phyloP scores from a whole-genome alignment of 2,888 invertebrate genomes.

The Leucozona laternaria region DNA sequence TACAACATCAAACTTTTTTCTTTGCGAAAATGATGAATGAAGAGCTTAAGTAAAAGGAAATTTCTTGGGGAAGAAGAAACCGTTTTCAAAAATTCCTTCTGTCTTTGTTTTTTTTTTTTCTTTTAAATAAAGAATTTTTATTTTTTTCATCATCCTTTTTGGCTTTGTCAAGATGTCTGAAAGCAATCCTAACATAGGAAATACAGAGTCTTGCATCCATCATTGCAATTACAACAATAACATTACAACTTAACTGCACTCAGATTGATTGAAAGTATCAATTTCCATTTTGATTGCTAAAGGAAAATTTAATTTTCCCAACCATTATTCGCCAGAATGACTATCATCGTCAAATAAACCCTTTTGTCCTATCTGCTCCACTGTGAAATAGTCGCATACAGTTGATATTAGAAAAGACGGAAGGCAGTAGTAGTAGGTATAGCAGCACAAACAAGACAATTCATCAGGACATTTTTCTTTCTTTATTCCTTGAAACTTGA shows the following conservation, averaged over 20 bases:
- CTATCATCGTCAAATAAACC: constrained; percentile 32
- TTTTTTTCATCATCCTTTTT: not conserved
- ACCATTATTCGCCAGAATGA: constrained; percentile 68
- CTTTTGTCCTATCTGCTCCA: not conserved
- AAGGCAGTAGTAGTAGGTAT: not conserved
- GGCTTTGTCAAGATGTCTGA: not conserved
- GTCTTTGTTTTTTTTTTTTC: not conserved
- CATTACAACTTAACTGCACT: constrained; percentile 44
- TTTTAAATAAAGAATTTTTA: not conserved
- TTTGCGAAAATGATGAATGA: constrained; percentile 49
- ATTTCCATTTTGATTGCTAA: constrained; percentile 71
- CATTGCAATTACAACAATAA: not conserved
- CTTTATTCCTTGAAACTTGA: constrained; percentile 34
- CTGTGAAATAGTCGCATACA: constrained; percentile 6
- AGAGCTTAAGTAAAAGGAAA: not conserved
- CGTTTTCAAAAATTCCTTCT: not conserved
- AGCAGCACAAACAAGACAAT: not conserved
- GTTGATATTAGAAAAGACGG: constrained; percentile 8
- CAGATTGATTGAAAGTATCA: constrained; percentile 66
- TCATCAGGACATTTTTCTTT: constrained; percentile 34
- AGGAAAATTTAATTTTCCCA: constrained; percentile 65
- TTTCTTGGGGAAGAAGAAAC: not conserved
- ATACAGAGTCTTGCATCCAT: not conserved
- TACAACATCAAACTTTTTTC: not conserved
- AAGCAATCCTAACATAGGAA: not conserved